Conservation (phyloP, 2,888 invertebrate species). For the Keiferia lycopersicella region DNA sequence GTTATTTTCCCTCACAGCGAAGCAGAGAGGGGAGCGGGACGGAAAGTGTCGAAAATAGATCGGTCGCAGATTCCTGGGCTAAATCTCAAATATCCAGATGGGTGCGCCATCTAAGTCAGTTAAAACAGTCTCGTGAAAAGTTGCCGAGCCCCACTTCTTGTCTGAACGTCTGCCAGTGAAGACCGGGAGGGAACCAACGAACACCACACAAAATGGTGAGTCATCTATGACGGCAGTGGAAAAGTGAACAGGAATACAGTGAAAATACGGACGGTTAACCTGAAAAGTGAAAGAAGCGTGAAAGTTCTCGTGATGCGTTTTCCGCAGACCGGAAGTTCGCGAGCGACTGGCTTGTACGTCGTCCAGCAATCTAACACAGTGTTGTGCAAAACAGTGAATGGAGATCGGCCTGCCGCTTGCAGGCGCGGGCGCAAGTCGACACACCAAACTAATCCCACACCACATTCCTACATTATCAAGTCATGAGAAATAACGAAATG, state of each 20-base stretch:
- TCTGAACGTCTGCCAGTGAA: slow-evolving; percentile 88
- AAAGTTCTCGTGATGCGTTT: slow-evolving; percentile 55
- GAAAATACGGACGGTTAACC: slow-evolving; percentile 63
- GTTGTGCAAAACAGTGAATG: slow-evolving; percentile 63
- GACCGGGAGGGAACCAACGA: slow-evolving; percentile 83
- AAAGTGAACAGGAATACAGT: slow-evolving; percentile 75
- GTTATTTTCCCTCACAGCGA: slow-evolving; percentile 42
- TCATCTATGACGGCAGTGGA: slow-evolving; percentile 70
- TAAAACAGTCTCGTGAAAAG: slow-evolving; percentile 86
- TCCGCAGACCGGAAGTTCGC: slow-evolving; percentile 73
- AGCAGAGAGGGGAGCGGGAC: slow-evolving; percentile 61
- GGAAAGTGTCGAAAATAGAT: slow-evolving; percentile 77
- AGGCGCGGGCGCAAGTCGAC: slow-evolving; percentile 53
- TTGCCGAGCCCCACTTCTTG: slow-evolving; percentile 89
- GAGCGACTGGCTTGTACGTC: slow-evolving; percentile 46
- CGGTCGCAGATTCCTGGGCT: slow-evolving; percentile 81
- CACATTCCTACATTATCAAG: slow-evolving; percentile 46
- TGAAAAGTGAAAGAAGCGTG: slow-evolving; percentile 60
- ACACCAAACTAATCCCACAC: slow-evolving; percentile 51
- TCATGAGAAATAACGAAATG: slow-evolving; percentile 66
- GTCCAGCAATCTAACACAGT: slow-evolving; percentile 51
- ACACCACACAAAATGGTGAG: slow-evolving; percentile 87
- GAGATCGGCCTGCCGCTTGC: slow-evolving; percentile 49
- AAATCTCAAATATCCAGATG: slow-evolving; percentile 83
- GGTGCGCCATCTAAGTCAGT: slow-evolving; percentile 87